Evolutionary conservation across 1,140 invertebrate genomes (phyloP).

Genomic region (Drosophila sp.): DNA sequence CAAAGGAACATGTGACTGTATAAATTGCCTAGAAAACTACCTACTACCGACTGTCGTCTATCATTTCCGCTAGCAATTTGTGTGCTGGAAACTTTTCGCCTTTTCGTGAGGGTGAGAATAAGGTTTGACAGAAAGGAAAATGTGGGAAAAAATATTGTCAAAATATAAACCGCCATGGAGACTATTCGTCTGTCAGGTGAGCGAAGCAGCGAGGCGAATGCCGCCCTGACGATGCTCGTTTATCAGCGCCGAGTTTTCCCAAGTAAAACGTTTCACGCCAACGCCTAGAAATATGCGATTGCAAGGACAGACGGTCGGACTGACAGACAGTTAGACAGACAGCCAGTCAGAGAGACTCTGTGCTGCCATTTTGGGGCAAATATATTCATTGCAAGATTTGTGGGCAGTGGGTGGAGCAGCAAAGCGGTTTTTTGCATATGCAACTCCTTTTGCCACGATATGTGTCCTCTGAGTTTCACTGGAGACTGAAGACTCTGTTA

Average conservation of each 20-base stretch:
- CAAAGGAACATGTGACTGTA: slow-evolving; percentile 70
- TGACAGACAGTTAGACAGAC: slow-evolving; percentile 19
- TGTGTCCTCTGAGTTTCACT: slow-evolving; percentile 12
- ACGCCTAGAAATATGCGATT: slow-evolving; percentile 71
- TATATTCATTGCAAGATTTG: slow-evolving; percentile 81
- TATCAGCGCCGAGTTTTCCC: slow-evolving; percentile 50
- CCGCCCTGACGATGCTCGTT: slow-evolving; percentile 64
- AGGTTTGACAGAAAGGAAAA: not conserved
- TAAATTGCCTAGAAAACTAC: slow-evolving; percentile 80
- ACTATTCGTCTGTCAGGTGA: slow-evolving; percentile 43
- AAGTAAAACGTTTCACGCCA: slow-evolving; percentile 73
- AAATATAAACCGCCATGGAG: slow-evolving; percentile 71
- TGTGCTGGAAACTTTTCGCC: slow-evolving; percentile 22
- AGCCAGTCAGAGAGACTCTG: slow-evolving; percentile 1
- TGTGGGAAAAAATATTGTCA: slow-evolving; percentile 57
- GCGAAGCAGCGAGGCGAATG: slow-evolving; percentile 27
- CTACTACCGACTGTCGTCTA: slow-evolving; percentile 75
- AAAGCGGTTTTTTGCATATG: slow-evolving; percentile 68
- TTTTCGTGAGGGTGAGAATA: not conserved
- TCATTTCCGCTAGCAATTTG: slow-evolving; percentile 76
- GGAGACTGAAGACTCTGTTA: slow-evolving; percentile 34
- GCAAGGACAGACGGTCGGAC: slow-evolving; percentile 28
- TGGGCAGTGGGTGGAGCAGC: slow-evolving; percentile 48
- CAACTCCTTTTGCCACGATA: slow-evolving; percentile 23
- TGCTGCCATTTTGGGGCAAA: slow-evolving; percentile 56